These are phyloP conservation scores for Exaiptasia diaphana DNA, from an alignment of 64 coral and sea anemone genomes.

Conservation along the genomic window DNA sequence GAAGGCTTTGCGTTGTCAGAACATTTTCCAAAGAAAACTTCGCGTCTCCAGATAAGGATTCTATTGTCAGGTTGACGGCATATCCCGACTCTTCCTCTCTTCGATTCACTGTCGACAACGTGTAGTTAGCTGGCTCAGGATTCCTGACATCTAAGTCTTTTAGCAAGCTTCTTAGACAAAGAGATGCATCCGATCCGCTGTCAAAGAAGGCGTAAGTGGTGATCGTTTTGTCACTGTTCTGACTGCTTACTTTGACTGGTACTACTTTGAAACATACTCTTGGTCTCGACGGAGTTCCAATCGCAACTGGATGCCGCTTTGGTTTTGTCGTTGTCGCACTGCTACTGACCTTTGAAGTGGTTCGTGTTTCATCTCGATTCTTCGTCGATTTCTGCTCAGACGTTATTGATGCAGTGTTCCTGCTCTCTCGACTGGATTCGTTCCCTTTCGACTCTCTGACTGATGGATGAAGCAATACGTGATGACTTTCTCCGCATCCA, in stretches of 20 bases:
- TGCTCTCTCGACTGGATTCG: background rate
- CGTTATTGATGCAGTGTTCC: background rate
- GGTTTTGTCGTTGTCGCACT: background rate
- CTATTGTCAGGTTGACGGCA: conserved; percentile 5
- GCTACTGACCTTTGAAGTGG: background rate
- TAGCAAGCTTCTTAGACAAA: conserved; percentile 31
- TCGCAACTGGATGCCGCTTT: background rate
- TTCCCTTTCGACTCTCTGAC: background rate
- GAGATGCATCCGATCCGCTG: conserved; percentile 35
- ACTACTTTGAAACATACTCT: conserved; percentile 72
- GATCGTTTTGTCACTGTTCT: conserved; percentile 23
- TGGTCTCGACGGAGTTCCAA: background rate
- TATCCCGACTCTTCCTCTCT: background rate
- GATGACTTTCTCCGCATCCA: conserved; percentile 45
- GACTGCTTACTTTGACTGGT: conserved; percentile 53
- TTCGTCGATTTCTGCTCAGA: background rate
- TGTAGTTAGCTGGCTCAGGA: background rate
- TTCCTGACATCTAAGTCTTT: conserved; percentile 7
- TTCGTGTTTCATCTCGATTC: background rate
- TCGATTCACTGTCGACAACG: conserved; percentile 6
- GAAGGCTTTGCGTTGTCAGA: conserved; percentile 52
- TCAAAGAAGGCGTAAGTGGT: conserved; percentile 50
- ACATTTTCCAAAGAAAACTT: conserved; percentile 55
- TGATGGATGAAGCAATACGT: conserved; percentile 49
- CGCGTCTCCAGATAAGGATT: conserved; percentile 13